Evolutionary conservation across 2,888 invertebrate species (phyloP).

Genomic region (Tinea pellionella): DNA sequence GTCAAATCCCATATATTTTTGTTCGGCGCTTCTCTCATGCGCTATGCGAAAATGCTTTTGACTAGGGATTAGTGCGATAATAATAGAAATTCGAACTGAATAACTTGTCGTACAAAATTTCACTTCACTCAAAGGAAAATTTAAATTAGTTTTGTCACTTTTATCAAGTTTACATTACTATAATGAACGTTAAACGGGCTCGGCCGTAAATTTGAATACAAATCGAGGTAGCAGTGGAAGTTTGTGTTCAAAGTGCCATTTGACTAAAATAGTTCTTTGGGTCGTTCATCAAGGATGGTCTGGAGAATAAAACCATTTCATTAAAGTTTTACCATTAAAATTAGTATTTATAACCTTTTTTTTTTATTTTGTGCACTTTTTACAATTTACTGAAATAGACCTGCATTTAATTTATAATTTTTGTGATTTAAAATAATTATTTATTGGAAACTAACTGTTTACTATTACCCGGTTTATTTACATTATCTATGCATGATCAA

Average conservation of each 20-base stretch:
- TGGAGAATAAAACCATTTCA: constrained; percentile 27
- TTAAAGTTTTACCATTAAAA: constrained; percentile 14
- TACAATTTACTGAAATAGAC: too few relatives aligned
- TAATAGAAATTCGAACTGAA: too few relatives aligned
- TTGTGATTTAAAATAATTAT: too few relatives aligned
- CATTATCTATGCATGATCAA: too few relatives aligned
- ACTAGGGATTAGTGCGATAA: too few relatives aligned
- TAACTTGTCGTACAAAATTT: background rate
- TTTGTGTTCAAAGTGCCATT: constrained; percentile 30
- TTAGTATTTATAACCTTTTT: background rate
- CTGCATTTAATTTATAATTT: too few relatives aligned
- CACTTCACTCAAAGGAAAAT: background rate
- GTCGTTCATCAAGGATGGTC: constrained; percentile 32
- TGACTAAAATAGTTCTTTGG: constrained; percentile 33
- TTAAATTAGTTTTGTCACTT: constrained; percentile 1
- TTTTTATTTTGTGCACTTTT: too few relatives aligned
- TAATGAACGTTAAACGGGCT: constrained; percentile 16
- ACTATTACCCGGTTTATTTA: too few relatives aligned
- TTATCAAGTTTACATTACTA: background rate
- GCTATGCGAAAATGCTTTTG: too few relatives aligned
- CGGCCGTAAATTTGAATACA: constrained; percentile 38
- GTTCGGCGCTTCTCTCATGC: too few relatives aligned
- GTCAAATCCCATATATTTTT: too few relatives aligned
- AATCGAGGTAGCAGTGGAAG: constrained; percentile 35
- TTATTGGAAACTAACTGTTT: too few relatives aligned